Evolutionary conservation across 2,797 vertebrate genomes (phyloP).

Genomic region (Sitta carolinensis): DNA sequence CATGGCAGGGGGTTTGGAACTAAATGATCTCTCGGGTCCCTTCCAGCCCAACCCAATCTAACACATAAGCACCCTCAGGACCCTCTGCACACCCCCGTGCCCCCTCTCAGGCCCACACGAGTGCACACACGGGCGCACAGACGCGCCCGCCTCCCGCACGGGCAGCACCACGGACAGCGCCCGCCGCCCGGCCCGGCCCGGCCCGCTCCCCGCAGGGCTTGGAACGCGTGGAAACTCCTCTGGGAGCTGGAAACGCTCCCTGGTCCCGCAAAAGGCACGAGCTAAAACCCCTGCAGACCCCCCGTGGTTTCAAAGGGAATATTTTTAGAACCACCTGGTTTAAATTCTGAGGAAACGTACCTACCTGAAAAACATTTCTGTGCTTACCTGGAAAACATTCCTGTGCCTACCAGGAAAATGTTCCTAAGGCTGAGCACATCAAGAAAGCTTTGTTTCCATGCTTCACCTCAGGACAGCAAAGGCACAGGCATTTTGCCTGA

Average conservation of each 20-base stretch:
- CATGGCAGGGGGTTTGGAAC: not conserved
- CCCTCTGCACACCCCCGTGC: fast-evolving
- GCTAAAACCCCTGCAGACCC: not conserved
- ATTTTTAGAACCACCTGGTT: not conserved
- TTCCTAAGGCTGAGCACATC: not conserved
- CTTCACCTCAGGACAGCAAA: not conserved
- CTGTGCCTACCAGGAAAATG: not conserved
- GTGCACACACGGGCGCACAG: not conserved
- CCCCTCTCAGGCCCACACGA: fast-evolving
- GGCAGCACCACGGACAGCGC: slow-evolving; percentile 37
- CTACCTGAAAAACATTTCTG: not conserved
- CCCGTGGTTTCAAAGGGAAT: not conserved
- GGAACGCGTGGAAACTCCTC: fast-evolving
- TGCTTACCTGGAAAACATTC: not conserved
- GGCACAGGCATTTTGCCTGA: not conserved
- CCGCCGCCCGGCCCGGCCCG: not conserved
- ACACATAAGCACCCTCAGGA: fast-evolving
- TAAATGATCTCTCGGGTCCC: no score
- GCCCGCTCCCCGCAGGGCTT: not conserved
- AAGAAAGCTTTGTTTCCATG: not conserved
- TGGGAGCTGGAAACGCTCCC: fast-evolving
- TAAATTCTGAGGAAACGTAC: not conserved
- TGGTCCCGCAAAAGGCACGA: fast-evolving
- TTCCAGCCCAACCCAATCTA: not conserved
- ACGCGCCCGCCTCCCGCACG: no score